Evolutionary conservation across 2,888 invertebrate genomes (phyloP), one percentile per base, ranked within the genome.

Genomic region (Litoditis marina): DNA sequence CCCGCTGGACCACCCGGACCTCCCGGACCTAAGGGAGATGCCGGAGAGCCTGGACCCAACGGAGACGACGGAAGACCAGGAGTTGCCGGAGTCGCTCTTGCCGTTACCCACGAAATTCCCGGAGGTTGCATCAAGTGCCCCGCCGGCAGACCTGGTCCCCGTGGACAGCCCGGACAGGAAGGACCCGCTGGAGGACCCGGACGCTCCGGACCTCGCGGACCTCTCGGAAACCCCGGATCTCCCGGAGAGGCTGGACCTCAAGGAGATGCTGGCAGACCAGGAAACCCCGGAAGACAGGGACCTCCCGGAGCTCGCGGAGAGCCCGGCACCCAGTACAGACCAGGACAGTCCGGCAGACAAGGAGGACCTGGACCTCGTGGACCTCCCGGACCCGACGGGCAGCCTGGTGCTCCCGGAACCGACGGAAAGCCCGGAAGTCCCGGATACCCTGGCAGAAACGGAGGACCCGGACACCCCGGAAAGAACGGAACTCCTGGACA

Each of bases 1-100:
- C 76, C 76, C 64, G 71, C 74, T 47, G 76, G 76, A 58, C 76
- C 76, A 51, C 76, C 74, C 54, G 76, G 76, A 65, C 60, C 71
- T 39, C 76, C 73, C 32, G 76, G 76, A 72, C 66, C 66, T 44
- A 56, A 65, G 16, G 76, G 76, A 71, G 62, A 58, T 28, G 46
- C 58, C 27, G 76, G 76, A 69, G 56, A 65, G 27, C 59, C 70
- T 34, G 76, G 76, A 71, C 61, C 60, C 39, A 54, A 68, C 50
- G 76, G 76, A 71, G 71, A 71, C 49, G 63, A 71, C 58, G 76
- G 76, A 58, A 65, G 65, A 36, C 69, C 71, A 36, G 76, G 76
- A 69, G 74, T 71, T 22, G 65, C 70, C 32, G 76, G 76, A 68
- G 65, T 68, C 36, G 63, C 73, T 51, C 69, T 76, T 39, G 72